A percentile compares a stretch with the other conserved stretches of the same genome.
phyloP scores from a whole-genome alignment of 2,113 vertebrate genomes.

The Arothron firmamentum region DNA sequence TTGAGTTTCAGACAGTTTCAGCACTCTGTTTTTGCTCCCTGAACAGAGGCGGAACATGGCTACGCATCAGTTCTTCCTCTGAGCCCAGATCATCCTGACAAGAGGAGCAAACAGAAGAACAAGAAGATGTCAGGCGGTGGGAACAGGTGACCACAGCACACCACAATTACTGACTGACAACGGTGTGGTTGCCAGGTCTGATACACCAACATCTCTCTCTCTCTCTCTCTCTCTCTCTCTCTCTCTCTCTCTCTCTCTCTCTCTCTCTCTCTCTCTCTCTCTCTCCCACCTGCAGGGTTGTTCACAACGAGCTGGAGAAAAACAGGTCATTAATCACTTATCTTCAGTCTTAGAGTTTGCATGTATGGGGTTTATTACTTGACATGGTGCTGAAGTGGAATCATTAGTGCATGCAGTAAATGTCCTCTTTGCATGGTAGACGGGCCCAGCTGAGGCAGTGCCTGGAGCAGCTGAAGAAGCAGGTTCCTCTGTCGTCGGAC shows the following conservation, averaged over 20 bases:
- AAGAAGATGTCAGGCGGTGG: slow-evolving; percentile 70
- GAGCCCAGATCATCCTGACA: slow-evolving; percentile 59
- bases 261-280: no score
- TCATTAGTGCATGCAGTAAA: background rate
- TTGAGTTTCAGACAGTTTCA: slow-evolving; percentile 1
- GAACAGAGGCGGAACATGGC: slow-evolving; percentile 87
- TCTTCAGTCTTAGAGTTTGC: no score
- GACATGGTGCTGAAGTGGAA: background rate
- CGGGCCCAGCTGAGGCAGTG: slow-evolving; percentile 87
- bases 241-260: no score
- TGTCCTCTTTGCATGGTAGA: slow-evolving; percentile 55
- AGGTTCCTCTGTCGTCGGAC: slow-evolving; percentile 82
- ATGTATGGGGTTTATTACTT: no score
- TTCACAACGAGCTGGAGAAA: slow-evolving; percentile 88
- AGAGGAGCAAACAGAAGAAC: slow-evolving; percentile 74
- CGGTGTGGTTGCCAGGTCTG: slow-evolving; percentile 34
- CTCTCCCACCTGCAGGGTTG: slow-evolving; percentile 72
- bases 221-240: no score
- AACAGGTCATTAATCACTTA: slow-evolving; percentile 74
- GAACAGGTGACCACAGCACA: slow-evolving; percentile 71
- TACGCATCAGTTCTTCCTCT: slow-evolving; percentile 83
- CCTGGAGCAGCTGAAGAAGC: slow-evolving; percentile 89
- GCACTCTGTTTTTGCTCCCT: slow-evolving; percentile 1
- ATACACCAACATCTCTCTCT: slow-evolving; percentile 2
- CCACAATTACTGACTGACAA: slow-evolving; percentile 22